Conservation (phyloP, 2,888 invertebrate genomes). For the Xylota segnis region DNA sequence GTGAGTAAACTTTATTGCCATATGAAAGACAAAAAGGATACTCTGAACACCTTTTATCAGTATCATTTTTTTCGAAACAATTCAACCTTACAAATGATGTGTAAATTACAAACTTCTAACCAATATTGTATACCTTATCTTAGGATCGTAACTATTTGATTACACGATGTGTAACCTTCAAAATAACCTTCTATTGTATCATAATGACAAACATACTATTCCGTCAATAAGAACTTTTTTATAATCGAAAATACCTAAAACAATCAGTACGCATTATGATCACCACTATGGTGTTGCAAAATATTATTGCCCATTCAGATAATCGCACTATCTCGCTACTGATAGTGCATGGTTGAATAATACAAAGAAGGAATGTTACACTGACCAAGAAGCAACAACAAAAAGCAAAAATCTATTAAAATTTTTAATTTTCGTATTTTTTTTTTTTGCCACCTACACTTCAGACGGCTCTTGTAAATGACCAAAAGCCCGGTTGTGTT, state of each 20-base stretch:
- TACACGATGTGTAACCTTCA: constrained; percentile 1
- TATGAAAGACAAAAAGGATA: too few relatives aligned
- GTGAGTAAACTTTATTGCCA: too few relatives aligned
- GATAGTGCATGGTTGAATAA: constrained; percentile 28
- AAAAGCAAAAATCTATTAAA: constrained; percentile 19
- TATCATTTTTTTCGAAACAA: not conserved
- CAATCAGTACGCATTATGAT: constrained; percentile 21
- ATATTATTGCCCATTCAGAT: constrained; percentile 54
- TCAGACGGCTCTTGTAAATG: constrained; percentile 17
- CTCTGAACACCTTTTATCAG: too few relatives aligned
- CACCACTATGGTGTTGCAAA: constrained; percentile 39
- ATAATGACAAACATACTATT: not conserved
- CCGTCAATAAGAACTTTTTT: not conserved
- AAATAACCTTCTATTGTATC: constrained; percentile 3
- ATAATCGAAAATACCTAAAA: not conserved
- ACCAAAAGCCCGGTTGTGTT: constrained; percentile 18
- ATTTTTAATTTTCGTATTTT: not conserved
- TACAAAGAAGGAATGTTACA: constrained; percentile 1
- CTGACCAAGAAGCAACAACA: not conserved
- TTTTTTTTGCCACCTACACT: constrained; percentile 5
- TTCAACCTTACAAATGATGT: not conserved
- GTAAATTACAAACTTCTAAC: not conserved
- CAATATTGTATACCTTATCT: not conserved
- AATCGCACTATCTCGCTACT: constrained; percentile 55
- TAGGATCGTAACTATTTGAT: not conserved